phyloP scores from a whole-genome alignment of 1,140 invertebrate species.

The Asobara japonica region DNA sequence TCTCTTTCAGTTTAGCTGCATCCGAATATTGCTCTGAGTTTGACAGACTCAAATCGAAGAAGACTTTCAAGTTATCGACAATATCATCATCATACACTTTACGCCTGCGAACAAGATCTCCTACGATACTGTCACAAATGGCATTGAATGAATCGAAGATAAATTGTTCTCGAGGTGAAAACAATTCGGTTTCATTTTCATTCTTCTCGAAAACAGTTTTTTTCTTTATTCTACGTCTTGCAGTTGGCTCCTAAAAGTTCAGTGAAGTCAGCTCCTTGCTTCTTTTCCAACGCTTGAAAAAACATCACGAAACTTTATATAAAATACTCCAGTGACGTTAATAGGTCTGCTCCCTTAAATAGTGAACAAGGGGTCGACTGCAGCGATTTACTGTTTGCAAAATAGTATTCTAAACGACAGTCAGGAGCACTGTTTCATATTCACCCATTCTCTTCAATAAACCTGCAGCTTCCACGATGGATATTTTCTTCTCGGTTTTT shows the following conservation, averaged over 20 bases:
- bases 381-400: conserved; percentile 38
- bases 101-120: conserved; percentile 16
- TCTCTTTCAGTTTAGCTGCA: neutral
- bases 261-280: neutral
- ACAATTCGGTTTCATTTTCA: neutral
- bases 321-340: conserved; percentile 36
- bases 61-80: neutral
- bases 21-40: neutral
- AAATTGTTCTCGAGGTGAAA: too few relatives aligned
- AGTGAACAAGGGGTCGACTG: conserved; percentile 40
- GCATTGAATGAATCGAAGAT: too few relatives aligned
- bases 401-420: conserved; percentile 35
- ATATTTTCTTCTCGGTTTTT: conserved; percentile 42
- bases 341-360: conserved; percentile 39
- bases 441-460: conserved; percentile 37
- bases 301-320: conserved; percentile 30
- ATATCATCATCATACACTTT: neutral
- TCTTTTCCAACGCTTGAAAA: neutral
- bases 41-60: neutral
- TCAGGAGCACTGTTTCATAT: conserved; percentile 42
- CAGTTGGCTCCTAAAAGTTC: neutral
- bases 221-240: neutral
- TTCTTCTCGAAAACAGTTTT: neutral
- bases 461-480: conserved; percentile 35
- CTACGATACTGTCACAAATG: too few relatives aligned